Evolutionary conservation across 2,113 vertebrate species (phyloP).

Genomic region (Megalops atlanticus): DNA sequence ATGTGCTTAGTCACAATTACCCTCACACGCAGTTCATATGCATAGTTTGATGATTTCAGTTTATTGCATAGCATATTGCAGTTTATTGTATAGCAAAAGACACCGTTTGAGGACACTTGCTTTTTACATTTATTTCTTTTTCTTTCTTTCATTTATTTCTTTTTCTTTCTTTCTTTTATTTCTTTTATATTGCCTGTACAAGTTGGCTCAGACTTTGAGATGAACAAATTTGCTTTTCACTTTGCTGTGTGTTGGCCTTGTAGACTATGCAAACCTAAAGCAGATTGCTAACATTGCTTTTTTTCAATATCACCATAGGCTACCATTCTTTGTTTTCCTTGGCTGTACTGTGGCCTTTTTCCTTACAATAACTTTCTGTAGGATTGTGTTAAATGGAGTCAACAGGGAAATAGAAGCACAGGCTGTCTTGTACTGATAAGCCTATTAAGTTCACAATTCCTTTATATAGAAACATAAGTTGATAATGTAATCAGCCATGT

Average conservation of each 20-base stretch:
- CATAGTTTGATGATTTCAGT: neutral
- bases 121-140: conserved; percentile 4
- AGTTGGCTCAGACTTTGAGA: neutral
- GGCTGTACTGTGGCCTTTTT: neutral
- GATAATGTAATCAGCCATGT: neutral
- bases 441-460: too few species aligned
- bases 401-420: too few species aligned
- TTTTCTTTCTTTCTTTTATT: too few species aligned
- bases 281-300: neutral
- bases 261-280: neutral
- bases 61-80: too few species aligned
- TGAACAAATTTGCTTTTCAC: neutral
- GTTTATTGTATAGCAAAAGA: neutral
- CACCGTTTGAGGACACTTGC: neutral
- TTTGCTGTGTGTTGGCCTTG: neutral
- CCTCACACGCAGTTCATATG: neutral
- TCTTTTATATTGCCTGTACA: neutral
- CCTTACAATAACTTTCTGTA: neutral
- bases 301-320: too few species aligned
- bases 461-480: neutral
- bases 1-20: neutral
- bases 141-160: too few species aligned
- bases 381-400: too few species aligned
- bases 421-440: too few species aligned
- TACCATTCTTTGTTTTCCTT: too few species aligned